A percentile compares a stretch with the other conserved stretches of the same genome.
These are phyloP conservation scores for Orchesella cincta DNA, from an alignment of 1,140 invertebrate genomes.

Conservation along the genomic window DNA sequence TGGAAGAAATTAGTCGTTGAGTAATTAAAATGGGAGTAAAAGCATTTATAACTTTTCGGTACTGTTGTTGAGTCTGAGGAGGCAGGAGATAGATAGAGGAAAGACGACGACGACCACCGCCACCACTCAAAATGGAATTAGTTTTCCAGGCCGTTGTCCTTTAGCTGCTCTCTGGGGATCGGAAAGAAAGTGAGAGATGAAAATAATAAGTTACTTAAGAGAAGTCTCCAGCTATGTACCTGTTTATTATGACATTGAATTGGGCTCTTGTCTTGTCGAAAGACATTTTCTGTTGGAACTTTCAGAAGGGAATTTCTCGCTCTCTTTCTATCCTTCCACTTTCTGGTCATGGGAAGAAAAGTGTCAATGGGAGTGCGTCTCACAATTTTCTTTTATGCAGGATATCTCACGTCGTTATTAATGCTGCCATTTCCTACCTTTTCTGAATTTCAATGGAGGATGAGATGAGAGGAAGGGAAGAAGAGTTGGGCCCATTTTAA, in stretches of 20 bases:
- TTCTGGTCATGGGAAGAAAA: no score
- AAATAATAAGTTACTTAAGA: not conserved
- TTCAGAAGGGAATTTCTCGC: no score
- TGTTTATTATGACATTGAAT: not conserved
- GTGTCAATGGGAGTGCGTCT: not conserved
- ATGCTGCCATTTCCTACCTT: not conserved
- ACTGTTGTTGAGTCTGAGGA: no score
- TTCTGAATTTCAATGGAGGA: not conserved
- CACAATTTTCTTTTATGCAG: not conserved
- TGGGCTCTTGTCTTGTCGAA: not conserved
- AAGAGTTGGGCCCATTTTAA: not conserved
- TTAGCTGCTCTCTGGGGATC: not conserved
- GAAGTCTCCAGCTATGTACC: not conserved
- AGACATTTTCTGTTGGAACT: no score
- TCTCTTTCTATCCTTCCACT: no score
- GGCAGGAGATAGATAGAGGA: no score
- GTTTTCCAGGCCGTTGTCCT: slow-evolving; percentile 28
- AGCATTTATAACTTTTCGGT: not conserved
- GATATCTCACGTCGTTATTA: not conserved
- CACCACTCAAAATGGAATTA: slow-evolving; percentile 47
- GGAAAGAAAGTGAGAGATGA: not conserved
- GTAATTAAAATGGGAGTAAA: slow-evolving; percentile 46
- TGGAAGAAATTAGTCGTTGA: slow-evolving; percentile 42
- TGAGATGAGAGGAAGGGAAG: not conserved
- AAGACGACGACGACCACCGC: no score